Percentiles rank a stretch among this genome's conserved stretches.
Evolutionary conservation across 2,113 vertebrate genomes (phyloP).

Genomic region (Notarius quadriscutis): DNA sequence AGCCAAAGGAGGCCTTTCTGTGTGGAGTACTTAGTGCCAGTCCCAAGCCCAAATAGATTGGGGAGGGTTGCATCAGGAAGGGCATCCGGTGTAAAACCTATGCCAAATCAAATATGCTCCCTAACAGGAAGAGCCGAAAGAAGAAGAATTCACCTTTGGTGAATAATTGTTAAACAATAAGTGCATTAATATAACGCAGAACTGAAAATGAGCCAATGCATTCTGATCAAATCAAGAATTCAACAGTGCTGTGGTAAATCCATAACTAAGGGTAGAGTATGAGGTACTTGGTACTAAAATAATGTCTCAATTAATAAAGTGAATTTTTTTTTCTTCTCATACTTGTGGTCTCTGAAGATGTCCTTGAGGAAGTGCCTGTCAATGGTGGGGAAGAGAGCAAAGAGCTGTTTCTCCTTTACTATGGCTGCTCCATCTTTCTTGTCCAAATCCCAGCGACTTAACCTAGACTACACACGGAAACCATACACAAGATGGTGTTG

Average conservation of each 20-base stretch:
- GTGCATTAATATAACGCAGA: background rate
- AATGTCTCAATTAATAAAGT: background rate
- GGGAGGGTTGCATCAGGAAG: no score
- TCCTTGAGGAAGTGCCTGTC: conserved; percentile 89
- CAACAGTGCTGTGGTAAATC: background rate
- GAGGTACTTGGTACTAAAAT: background rate
- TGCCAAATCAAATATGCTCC: no score
- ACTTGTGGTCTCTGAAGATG: conserved; percentile 95
- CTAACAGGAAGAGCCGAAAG: no score
- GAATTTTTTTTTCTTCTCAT: conserved; percentile 62
- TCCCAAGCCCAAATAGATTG: no score
- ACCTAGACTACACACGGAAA: conserved; percentile 72
- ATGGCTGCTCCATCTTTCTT: conserved; percentile 83
- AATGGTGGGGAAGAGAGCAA: conserved; percentile 85
- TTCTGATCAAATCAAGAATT: background rate
- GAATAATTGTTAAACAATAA: background rate
- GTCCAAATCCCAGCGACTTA: conserved; percentile 67
- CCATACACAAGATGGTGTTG: conserved; percentile 34
- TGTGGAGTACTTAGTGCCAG: no score
- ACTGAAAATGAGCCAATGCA: background rate
- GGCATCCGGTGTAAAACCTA: no score
- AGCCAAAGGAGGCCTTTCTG: no score
- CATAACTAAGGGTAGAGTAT: background rate
- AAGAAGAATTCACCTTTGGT: no score
- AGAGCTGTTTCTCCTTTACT: conserved; percentile 90